Evolutionary conservation across 2,113 vertebrate genomes (phyloP).

Genomic region (Setophaga kirtlandii): DNA sequence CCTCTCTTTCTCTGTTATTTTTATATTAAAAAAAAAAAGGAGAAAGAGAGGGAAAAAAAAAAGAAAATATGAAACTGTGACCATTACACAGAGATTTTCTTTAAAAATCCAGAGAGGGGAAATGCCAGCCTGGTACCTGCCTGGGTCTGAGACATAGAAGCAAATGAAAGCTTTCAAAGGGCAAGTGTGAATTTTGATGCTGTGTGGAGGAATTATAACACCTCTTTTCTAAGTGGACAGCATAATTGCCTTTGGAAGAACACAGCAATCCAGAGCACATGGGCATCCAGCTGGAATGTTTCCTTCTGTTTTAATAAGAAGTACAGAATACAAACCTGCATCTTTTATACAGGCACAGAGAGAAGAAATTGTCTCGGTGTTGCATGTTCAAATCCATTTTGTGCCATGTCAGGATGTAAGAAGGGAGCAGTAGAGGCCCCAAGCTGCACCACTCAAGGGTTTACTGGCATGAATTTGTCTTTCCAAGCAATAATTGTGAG

Average conservation of each 20-base stretch:
- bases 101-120: background rate
- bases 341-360: background rate
- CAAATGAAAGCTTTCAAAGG: background rate
- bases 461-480: background rate
- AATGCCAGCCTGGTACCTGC: background rate
- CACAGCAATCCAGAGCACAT: background rate
- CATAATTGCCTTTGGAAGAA: background rate
- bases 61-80: background rate
- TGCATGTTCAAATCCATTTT: accelerated
- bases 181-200: background rate
- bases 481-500: accelerated
- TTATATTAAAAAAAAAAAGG: background rate
- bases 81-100: background rate
- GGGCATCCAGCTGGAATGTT: background rate
- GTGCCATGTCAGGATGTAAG: background rate
- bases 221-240: background rate
- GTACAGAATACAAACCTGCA: background rate
- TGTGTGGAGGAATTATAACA: background rate
- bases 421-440: background rate
- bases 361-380: background rate
- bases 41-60: accelerated
- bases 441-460: background rate
- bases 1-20: background rate
- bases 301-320: background rate
- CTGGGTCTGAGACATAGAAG: background rate